A percentile compares a stretch with the other conserved stretches of the same genome.
Conservation (phyloP, 2,888 invertebrate genomes). For the Deroplatys truncata region DNA sequence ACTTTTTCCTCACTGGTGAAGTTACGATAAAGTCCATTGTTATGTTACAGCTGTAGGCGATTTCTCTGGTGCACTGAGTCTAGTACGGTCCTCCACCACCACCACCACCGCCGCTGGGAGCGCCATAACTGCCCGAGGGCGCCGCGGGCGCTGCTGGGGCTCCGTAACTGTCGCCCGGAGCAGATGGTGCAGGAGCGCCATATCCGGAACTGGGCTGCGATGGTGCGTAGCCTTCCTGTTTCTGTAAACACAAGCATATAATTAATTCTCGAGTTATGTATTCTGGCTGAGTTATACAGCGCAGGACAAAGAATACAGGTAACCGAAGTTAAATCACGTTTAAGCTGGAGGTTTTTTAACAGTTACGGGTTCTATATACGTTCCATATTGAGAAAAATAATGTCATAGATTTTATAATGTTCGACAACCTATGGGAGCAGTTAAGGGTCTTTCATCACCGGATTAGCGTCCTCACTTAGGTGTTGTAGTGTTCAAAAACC, state of each 20-base stretch:
- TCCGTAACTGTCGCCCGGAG: conserved; percentile 48
- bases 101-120: conserved; percentile 41
- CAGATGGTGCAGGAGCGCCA: conserved; percentile 40
- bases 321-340: too few relatives aligned
- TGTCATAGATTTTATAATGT: too few relatives aligned
- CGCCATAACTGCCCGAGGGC: conserved; percentile 55
- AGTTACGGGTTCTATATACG: too few relatives aligned
- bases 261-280: not conserved
- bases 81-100: not conserved
- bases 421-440: too few relatives aligned
- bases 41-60: not conserved
- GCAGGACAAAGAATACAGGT: too few relatives aligned
- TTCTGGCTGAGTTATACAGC: too few relatives aligned
- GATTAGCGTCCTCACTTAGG: too few relatives aligned
- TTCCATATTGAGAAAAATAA: too few relatives aligned
- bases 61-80: not conserved
- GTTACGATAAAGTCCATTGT: not conserved
- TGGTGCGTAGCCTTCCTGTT: conserved; percentile 56
- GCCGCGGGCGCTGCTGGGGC: conserved; percentile 39
- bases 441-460: too few relatives aligned
- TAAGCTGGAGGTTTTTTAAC: too few relatives aligned
- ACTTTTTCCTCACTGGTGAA: not conserved
- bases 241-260: conserved; percentile 41
- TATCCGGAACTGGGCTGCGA: conserved; percentile 36
- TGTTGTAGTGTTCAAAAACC: too few relatives aligned